A percentile compares a stretch with the other conserved stretches of the same genome.
phyloP scores from a whole-genome alignment of 2,797 vertebrate species.

The Silurus aristotelis region DNA sequence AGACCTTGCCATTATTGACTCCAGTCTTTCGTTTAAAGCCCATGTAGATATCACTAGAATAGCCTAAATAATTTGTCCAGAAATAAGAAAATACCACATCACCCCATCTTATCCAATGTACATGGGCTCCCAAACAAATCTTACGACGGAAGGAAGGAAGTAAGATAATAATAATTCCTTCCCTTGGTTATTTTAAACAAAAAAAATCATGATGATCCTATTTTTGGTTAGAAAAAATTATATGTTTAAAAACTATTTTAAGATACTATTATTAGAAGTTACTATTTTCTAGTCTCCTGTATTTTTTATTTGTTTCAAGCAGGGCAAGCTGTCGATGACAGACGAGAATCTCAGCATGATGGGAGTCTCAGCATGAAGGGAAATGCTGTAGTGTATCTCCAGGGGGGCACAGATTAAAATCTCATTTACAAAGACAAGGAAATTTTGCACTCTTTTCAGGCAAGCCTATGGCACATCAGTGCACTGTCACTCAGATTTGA shows the following conservation, averaged over 20 bases:
- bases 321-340: conserved; percentile 62
- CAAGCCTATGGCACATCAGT: conserved; percentile 66
- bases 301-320: conserved; percentile 58
- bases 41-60: too few species aligned
- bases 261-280: not conserved
- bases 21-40: too few species aligned
- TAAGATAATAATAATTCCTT: too few species aligned
- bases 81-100: too few species aligned
- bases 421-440: conserved; percentile 76
- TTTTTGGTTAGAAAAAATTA: not conserved
- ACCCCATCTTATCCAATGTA: too few species aligned
- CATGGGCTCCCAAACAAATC: too few species aligned
- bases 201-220: not conserved
- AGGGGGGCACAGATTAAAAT: conserved; percentile 78
- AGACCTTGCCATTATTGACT: too few species aligned
- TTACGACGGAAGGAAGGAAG: too few species aligned
- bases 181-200: too few species aligned
- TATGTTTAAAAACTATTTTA: not conserved
- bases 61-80: too few species aligned
- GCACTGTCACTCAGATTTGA: conserved; percentile 54
- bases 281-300: conserved; percentile 42
- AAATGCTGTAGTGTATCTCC: conserved; percentile 71
- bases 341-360: conserved; percentile 64
- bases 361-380: conserved; percentile 66
- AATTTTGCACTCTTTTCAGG: conserved; percentile 71